phyloP scores from a whole-genome alignment of 2,888 invertebrate species.

The Sepioteuthis lessoniana region DNA sequence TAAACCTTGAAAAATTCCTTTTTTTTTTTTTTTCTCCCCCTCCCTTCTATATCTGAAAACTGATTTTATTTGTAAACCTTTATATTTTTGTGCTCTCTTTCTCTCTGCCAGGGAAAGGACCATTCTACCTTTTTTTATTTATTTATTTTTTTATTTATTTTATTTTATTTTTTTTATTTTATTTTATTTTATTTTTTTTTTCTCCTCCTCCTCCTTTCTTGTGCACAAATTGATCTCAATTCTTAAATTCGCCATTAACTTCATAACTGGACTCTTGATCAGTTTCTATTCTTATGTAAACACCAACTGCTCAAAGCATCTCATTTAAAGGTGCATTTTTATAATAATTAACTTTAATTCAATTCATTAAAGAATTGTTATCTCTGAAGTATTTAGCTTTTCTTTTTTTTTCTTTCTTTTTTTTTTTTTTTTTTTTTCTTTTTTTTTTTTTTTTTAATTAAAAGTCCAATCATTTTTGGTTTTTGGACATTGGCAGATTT shows the following conservation, averaged over 20 bases:
- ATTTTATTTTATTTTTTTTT: not conserved
- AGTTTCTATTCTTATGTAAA: not conserved
- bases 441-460: not conserved
- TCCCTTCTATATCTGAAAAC: not conserved
- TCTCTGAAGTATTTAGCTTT: too few species aligned
- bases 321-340: not conserved
- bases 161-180: not conserved
- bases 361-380: too few species aligned
- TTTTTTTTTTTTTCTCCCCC: not conserved
- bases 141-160: too few species aligned
- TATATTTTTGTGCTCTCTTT: not conserved
- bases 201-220: not conserved
- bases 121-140: not conserved
- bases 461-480: not conserved
- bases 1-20: not conserved
- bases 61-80: not conserved
- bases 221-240: conserved; percentile 33
- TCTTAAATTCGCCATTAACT: not conserved
- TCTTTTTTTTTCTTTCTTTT: too few species aligned
- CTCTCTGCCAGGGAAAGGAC: not conserved
- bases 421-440: too few species aligned
- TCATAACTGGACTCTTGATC: not conserved
- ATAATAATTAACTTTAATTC: too few species aligned
- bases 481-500: not conserved
- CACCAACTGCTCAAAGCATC: not conserved